These are phyloP conservation scores for Apostichopus californicus DNA, from an alignment of 35 echinoderm and acorn worm genomes.

Conservation along the genomic window DNA sequence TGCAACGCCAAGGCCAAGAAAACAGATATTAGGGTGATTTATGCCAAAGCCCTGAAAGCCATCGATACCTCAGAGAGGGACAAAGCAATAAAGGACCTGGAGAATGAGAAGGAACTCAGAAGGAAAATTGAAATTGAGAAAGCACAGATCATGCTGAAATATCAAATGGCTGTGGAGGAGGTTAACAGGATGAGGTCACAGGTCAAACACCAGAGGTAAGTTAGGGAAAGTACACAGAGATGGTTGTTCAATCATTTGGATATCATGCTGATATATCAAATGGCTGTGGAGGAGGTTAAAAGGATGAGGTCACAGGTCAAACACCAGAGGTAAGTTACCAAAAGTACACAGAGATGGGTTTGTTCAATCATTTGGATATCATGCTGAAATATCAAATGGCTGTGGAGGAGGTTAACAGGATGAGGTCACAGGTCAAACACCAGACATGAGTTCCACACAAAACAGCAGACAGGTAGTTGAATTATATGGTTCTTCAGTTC, in stretches of 20 bases:
- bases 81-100: conserved; percentile 76
- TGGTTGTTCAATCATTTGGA: neutral
- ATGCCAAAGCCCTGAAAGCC: conserved; percentile 80
- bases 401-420: neutral
- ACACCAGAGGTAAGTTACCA: conserved; percentile 60
- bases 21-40: conserved; percentile 86
- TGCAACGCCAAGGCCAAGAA: conserved; percentile 98
- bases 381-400: neutral
- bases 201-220: conserved; percentile 56
- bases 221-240: neutral
- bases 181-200: conserved; percentile 78
- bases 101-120: conserved; percentile 83
- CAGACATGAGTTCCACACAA: neutral
- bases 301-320: conserved; percentile 73
- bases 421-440: neutral
- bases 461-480: too few relatives aligned
- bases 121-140: conserved; percentile 85
- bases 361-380: neutral
- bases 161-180: conserved; percentile 87
- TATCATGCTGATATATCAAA: neutral
- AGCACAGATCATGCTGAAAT: conserved; percentile 77
- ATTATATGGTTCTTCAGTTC: too few relatives aligned
- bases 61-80: conserved; percentile 91
- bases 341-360: conserved; percentile 68
- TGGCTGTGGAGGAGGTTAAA: conserved; percentile 49